Percentiles rank a stretch among this genome's conserved stretches.
These are phyloP conservation scores for Alloscopus bannaensis DNA, from an alignment of 2,888 invertebrate genomes.

Conservation along the genomic window DNA sequence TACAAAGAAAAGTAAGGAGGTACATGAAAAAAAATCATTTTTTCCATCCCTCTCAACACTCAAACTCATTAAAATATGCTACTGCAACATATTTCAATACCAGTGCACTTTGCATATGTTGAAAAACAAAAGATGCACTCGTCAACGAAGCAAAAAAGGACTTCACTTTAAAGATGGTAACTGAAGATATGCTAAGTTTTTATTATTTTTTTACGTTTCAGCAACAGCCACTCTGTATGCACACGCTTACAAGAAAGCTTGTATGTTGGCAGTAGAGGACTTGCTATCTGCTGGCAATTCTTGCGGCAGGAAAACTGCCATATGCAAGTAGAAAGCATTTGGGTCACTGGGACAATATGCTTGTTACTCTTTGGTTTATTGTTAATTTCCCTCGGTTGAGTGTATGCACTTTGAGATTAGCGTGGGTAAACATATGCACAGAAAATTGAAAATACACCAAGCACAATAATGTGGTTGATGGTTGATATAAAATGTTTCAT, in stretches of 20 bases:
- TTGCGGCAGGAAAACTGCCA: slow-evolving; percentile 34
- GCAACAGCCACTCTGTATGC: slow-evolving; percentile 12
- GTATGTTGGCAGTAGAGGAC: neutral
- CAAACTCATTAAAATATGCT: neutral
- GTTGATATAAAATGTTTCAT: too few relatives aligned
- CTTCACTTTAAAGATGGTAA: neutral
- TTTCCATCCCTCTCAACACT: neutral
- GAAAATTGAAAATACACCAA: too few relatives aligned
- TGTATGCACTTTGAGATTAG: neutral
- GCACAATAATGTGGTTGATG: too few relatives aligned
- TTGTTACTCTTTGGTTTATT: slow-evolving; percentile 31
- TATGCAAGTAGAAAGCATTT: slow-evolving; percentile 56
- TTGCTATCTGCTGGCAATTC: slow-evolving; percentile 31
- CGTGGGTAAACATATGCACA: too few relatives aligned
- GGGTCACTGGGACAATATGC: slow-evolving; percentile 67
- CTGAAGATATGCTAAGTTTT: neutral
- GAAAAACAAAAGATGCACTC: neutral
- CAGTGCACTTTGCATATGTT: neutral
- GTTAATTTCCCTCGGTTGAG: slow-evolving; percentile 10
- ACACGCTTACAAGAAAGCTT: neutral
- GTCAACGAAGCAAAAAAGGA: neutral
- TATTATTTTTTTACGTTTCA: slow-evolving; percentile 34
- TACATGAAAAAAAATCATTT: neutral
- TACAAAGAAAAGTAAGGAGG: neutral
- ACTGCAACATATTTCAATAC: neutral